Conservation (phyloP, 2,797 vertebrate species). For the Nothura maculosa region DNA sequence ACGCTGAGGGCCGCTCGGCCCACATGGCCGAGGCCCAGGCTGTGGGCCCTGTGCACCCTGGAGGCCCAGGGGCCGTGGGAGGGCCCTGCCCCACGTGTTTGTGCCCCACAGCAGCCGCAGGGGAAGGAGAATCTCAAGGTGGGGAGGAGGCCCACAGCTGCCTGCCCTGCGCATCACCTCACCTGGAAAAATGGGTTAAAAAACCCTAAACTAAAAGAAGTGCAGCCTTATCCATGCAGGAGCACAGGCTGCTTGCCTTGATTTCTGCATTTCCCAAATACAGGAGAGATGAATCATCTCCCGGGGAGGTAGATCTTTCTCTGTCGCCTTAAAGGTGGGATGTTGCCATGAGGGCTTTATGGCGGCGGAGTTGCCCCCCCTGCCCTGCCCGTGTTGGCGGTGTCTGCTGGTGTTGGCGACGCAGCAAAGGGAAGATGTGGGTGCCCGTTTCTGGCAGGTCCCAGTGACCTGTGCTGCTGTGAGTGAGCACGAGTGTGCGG, state of each 20-base stretch:
- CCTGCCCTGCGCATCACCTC: no score
- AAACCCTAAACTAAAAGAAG: neutral
- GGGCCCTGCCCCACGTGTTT: no score
- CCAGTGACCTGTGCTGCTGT: neutral
- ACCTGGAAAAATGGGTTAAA: no score
- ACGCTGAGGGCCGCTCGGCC: no score
- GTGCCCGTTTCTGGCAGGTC: neutral
- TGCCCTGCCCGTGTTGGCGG: no score
- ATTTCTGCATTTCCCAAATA: neutral
- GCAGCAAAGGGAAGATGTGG: neutral
- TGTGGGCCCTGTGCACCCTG: no score
- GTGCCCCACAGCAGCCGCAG: no score
- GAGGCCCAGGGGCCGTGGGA: no score
- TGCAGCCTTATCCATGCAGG: neutral
- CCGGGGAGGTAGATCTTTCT: neutral
- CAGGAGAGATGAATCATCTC: neutral
- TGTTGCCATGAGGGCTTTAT: neutral
- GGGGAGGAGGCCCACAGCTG: neutral
- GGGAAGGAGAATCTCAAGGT: no score
- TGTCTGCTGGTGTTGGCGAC: no score
- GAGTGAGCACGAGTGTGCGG: no score
- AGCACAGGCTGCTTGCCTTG: neutral
- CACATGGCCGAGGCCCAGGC: no score
- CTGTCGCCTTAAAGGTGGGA: neutral
- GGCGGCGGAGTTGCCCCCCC: neutral